Evolutionary conservation across 2,888 invertebrate species (phyloP).

Genomic region (Noctua pronuba): DNA sequence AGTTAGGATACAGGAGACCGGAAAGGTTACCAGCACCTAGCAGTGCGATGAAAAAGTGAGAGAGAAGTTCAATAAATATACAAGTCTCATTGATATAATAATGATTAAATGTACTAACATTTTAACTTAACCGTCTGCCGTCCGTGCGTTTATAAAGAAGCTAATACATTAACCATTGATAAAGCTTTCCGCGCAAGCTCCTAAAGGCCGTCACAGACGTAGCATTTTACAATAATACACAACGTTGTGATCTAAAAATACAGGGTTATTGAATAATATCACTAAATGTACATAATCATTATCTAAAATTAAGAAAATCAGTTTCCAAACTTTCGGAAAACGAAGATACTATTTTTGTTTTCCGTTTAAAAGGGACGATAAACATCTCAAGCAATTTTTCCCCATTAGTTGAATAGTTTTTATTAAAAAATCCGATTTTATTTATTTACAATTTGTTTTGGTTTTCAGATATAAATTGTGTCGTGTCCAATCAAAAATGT

Average conservation of each 20-base stretch:
- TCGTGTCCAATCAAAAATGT: background rate
- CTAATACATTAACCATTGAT: slow-evolving; percentile 48
- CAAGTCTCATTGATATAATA: background rate
- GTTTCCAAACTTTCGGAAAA: background rate
- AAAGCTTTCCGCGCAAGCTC: slow-evolving; percentile 16
- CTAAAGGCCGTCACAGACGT: slow-evolving; percentile 20
- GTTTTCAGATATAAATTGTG: background rate
- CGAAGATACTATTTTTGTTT: background rate
- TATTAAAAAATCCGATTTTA: background rate
- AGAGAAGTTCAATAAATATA: background rate
- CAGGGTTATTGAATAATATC: background rate
- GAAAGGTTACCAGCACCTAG: background rate
- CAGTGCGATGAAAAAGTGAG: background rate
- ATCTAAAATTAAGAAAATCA: background rate
- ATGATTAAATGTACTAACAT: slow-evolving; percentile 6
- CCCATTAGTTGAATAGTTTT: background rate
- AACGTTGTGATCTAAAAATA: background rate
- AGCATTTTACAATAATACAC: background rate
- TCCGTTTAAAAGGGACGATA: background rate
- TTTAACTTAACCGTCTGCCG: background rate
- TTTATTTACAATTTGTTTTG: background rate
- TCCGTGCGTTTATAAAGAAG: slow-evolving; percentile 16
- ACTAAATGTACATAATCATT: background rate
- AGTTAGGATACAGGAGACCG: background rate
- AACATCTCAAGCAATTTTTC: background rate